Evolutionary conservation across 2,888 invertebrate genomes (phyloP).

Genomic region (Agrochola litura): DNA sequence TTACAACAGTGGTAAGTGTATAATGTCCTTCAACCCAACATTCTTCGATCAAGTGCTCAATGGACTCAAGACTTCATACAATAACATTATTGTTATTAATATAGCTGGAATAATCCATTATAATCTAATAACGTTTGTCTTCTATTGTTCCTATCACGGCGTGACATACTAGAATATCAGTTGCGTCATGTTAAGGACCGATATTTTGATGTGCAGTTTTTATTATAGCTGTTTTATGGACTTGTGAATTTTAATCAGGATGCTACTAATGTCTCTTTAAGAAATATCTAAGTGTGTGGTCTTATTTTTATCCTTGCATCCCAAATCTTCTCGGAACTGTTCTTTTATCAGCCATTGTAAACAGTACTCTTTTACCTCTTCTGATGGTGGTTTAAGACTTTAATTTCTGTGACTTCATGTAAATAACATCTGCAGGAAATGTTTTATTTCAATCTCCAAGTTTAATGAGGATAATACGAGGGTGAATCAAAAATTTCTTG

Average conservation of each 20-base stretch:
- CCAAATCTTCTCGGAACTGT: not conserved
- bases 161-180: conserved; percentile 14
- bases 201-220: conserved; percentile 25
- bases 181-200: conserved; percentile 26
- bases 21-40: not conserved
- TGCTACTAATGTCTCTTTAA: not conserved
- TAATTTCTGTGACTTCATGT: not conserved
- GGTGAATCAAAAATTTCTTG: too few species aligned
- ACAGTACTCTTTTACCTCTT: not conserved
- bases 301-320: not conserved
- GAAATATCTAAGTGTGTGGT: not conserved
- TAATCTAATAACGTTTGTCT: conserved; percentile 31
- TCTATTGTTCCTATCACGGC: conserved; percentile 47
- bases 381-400: not conserved
- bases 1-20: not conserved
- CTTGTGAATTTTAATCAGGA: conserved; percentile 22
- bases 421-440: not conserved
- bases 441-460: not conserved
- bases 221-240: conserved; percentile 5
- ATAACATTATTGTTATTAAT: conserved; percentile 46
- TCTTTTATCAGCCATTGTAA: not conserved
- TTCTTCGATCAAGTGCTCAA: conserved; percentile 9
- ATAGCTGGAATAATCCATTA: conserved; percentile 51
- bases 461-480: not conserved
- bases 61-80: conserved; percentile 15